Evolutionary conservation across 2,113 vertebrate species (phyloP).

Genomic region (Poeciliopsis turrubarensis): DNA sequence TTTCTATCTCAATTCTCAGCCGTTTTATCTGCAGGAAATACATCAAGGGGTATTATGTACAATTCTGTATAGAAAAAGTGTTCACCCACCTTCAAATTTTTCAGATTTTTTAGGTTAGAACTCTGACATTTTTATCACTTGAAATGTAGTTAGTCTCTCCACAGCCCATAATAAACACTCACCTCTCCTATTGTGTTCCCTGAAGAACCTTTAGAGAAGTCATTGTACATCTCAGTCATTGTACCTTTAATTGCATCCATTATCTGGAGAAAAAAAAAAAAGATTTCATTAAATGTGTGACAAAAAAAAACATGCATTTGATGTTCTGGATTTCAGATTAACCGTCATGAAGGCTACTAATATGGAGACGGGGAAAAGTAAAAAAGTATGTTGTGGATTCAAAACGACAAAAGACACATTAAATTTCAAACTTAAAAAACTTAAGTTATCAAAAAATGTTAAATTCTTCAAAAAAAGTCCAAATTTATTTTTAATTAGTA

Average conservation of each 20-base stretch:
- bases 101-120: background rate
- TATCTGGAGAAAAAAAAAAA: conserved; percentile 81
- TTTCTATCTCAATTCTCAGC: conserved; percentile 97
- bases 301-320: background rate
- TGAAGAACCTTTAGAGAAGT: conserved; percentile 92
- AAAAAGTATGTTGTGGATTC: no score
- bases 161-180: conserved; percentile 34
- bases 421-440: no score
- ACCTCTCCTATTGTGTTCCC: conserved; percentile 97
- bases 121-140: background rate
- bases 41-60: background rate
- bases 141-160: background rate
- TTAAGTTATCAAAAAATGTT: no score
- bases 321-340: background rate
- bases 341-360: background rate
- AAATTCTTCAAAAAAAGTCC: no score
- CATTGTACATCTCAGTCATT: conserved; percentile 97
- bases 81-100: background rate
- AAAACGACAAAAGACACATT: no score
- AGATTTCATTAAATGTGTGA: background rate
- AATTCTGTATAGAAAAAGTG: background rate
- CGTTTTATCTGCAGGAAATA: conserved; percentile 86
- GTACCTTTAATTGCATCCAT: conserved; percentile 99
- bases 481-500: no score
- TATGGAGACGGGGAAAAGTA: no score